Conservation (phyloP, 2,797 vertebrate species). For the Karalla daura region DNA sequence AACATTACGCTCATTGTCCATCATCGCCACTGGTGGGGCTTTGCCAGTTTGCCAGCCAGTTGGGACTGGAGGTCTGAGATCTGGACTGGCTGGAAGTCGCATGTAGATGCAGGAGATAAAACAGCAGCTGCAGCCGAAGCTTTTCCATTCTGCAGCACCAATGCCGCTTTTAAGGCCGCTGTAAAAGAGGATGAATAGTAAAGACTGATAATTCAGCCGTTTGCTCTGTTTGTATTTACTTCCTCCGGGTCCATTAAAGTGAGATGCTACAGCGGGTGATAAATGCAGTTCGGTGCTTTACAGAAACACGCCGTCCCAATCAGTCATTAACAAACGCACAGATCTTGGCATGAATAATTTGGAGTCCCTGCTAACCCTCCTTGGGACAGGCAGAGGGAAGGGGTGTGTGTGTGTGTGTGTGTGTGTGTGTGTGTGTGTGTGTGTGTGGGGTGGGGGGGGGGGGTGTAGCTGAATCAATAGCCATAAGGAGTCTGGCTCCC, state of each 20-base stretch:
- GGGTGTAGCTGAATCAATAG: slow-evolving; percentile 76
- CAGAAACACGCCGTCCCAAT: slow-evolving; percentile 52
- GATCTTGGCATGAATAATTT: slow-evolving; percentile 77
- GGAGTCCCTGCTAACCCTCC: slow-evolving; percentile 61
- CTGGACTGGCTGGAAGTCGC: slow-evolving; percentile 10
- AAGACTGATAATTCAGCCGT: not conserved
- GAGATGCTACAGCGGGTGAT: slow-evolving; percentile 31
- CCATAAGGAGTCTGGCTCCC: slow-evolving; percentile 79
- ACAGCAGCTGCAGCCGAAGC: not conserved
- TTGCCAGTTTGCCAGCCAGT: slow-evolving; percentile 6
- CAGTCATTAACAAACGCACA: slow-evolving; percentile 64
- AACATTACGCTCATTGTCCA: slow-evolving; percentile 55
- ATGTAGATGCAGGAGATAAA: slow-evolving; percentile 4
- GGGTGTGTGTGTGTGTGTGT: no score
- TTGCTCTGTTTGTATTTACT: slow-evolving; percentile 8
- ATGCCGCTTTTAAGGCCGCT: no score
- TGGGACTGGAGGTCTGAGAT: slow-evolving; percentile 9
- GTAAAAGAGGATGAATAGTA: no score
- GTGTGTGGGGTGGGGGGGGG: no score
- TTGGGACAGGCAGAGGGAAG: slow-evolving; percentile 45
- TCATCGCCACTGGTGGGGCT: slow-evolving; percentile 6
- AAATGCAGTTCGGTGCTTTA: slow-evolving; percentile 36
- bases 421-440: no score
- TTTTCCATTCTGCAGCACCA: no score
- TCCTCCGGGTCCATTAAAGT: slow-evolving; percentile 7